Evolutionary conservation across 1,140 invertebrate genomes (phyloP), one percentile per base, ranked within the genome.

Genomic region (Pseudomyrmex sp.): DNA sequence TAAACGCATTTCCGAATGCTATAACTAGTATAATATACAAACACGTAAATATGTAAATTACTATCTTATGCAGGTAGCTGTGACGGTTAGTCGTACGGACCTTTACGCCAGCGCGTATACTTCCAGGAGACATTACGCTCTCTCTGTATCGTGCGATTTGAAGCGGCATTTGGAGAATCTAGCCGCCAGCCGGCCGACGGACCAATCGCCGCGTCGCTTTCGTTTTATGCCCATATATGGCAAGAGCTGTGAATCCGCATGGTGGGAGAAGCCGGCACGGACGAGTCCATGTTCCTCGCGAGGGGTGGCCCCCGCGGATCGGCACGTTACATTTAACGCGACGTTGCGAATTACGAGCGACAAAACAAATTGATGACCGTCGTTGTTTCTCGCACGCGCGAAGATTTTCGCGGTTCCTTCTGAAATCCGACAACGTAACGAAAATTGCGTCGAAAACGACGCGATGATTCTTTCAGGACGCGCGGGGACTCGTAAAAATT

Each of bases 161-260:
- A 93, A 94, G 91, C 93, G 93, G 93, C 93, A 94, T 94, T 94
- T 94, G 93, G 93, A 93, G 93, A 94, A 94, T 93, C 93, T 92
- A 94, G 93, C 93, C 92, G 93, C 92, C 91, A 91, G 92, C 92
- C 92, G 93, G 91, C 84, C 86, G 82, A 74, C 94, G 89, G 89
- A 95, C 96, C 96, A 97, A 97, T 97, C 95, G 93, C 91, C 93
- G 90, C 83, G 82, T 94, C 89, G 92, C 91, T 95, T 95, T 95
- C 95, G 95, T 95, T 96, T 96, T 96, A 96, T 96, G 96, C 95
- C 96, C 96, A 96, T 96, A 97, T 96, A 96, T 96, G 96, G 96
- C 95, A 96, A 96, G 95, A 95, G 95, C 95, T 94, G 95, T 95
- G 94, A 94, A 89, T 85, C 89, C 79, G 73, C 46, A 58, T 79